These are phyloP conservation scores for Cichladusa arquata DNA, from an alignment of 2,113 vertebrate genomes.

Conservation along the genomic window DNA sequence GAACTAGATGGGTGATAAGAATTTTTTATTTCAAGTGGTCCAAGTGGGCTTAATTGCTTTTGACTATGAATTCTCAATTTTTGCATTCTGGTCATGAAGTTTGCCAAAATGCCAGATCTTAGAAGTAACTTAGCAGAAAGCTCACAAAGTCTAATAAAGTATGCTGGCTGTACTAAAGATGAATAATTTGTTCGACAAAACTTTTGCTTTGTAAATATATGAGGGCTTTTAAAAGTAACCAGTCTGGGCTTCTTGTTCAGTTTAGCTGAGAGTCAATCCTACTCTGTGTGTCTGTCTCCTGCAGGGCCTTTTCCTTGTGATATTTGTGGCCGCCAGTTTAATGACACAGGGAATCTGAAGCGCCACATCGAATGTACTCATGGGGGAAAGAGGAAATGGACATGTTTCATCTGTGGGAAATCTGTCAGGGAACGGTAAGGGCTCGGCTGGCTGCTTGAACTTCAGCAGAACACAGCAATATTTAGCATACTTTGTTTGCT, in stretches of 20 bases:
- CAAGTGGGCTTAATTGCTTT: background rate
- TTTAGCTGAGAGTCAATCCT: background rate
- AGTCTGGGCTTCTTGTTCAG: background rate
- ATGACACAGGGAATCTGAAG: slow-evolving; percentile 95
- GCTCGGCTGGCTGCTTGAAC: background rate
- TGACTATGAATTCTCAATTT: background rate
- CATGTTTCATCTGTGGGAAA: slow-evolving; percentile 94
- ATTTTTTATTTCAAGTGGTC: background rate
- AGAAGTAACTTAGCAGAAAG: background rate
- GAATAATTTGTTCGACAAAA: background rate
- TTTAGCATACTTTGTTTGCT: background rate
- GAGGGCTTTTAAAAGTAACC: background rate
- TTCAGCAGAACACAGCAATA: background rate
- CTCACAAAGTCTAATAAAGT: background rate
- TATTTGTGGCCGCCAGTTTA: slow-evolving; percentile 96
- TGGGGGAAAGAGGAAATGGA: slow-evolving; percentile 97
- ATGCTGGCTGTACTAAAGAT: background rate
- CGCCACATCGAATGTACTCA: slow-evolving; percentile 97
- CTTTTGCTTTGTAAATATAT: background rate
- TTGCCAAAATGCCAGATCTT: background rate
- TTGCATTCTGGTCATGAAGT: background rate
- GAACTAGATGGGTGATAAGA: background rate
- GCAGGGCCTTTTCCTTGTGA: slow-evolving; percentile 96
- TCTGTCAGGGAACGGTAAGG: slow-evolving; percentile 93
- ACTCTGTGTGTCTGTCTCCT: background rate